A percentile compares a stretch with the other conserved stretches of the same genome.
phyloP scores from a whole-genome alignment of 2,113 vertebrate genomes.

The Campylomormyrus numenius region DNA sequence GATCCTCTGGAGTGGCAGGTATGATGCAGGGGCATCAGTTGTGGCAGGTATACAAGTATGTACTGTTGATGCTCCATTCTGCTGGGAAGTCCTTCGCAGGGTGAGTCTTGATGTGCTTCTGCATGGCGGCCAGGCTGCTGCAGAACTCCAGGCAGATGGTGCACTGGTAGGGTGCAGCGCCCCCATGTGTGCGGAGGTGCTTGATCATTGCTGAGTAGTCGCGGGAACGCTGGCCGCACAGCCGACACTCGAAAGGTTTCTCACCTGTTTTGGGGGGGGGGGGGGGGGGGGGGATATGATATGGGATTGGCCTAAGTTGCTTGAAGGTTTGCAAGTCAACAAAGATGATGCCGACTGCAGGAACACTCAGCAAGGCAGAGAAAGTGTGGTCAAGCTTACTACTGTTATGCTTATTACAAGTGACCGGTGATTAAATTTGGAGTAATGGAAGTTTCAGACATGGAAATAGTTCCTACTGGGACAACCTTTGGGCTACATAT shows the following conservation, averaged over 20 bases:
- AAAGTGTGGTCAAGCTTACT: neutral
- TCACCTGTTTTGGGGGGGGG: constrained; percentile 52
- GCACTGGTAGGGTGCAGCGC: constrained; percentile 68
- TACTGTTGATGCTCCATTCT: constrained; percentile 65
- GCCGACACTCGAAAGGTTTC: constrained; percentile 72
- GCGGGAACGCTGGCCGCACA: constrained; percentile 70
- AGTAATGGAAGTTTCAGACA: neutral
- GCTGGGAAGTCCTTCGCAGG: constrained; percentile 63
- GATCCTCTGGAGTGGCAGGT: neutral
- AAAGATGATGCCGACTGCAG: neutral
- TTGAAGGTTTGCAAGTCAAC: neutral
- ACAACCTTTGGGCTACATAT: neutral
- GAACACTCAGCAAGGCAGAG: neutral
- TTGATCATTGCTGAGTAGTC: constrained; percentile 80
- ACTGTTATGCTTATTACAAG: neutral
- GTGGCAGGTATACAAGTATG: constrained; percentile 68
- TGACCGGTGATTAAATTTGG: neutral
- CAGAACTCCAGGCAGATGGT: constrained; percentile 64
- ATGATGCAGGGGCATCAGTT: constrained; percentile 30
- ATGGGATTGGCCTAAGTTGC: neutral
- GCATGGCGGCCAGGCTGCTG: constrained; percentile 67
- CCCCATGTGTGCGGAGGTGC: constrained; percentile 70
- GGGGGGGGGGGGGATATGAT: neutral
- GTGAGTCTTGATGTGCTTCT: constrained; percentile 65
- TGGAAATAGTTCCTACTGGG: neutral